Evolutionary conservation across 2,113 vertebrate species (phyloP), one percentile per base, ranked within the genome.

Genomic region (Empidonax traillii): DNA sequence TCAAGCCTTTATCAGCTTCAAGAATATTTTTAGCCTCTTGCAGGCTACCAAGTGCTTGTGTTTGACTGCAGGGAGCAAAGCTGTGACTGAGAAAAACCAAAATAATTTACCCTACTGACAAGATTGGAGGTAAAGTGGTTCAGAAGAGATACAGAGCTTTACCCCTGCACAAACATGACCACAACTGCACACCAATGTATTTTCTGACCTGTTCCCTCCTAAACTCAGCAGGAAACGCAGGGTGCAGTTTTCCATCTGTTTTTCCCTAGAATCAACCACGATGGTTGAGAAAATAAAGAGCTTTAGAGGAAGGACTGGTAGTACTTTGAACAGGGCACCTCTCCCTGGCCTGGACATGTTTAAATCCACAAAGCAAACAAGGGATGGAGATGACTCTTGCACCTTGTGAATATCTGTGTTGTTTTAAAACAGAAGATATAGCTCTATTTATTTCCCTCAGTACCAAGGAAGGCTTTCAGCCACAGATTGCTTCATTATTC

Each of bases 111-210:
- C 2, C 31, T 39, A 11, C 35, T 33, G 52, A 44, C 35, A 90
- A 0, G 0, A 76, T 14, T 27, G 11, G 21, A 55, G 33, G 14
- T 63, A 27, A 72, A 51, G 44, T 11, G 30, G 43, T 19, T 63
- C 35, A 79, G n/a, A 82, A n/a, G 27, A 79, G 65, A 65, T 1
- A 28, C 30, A n/a, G 61, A 72, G 24, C 52, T 71, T 31, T 7
- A 44, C 13, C 75, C 52, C 62, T 12, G 3, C 0, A 9, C 27
- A 59, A 85, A 87, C 0, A 1, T 2, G 13, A 71, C 30, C 30
- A 11, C 10, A 6, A 6, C 15, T 17, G 16, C 51, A 61, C 25
- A 15, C 4, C 27, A 17, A 27, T 14, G 3, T 5, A 7, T 30
- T 62, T 80, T 77, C 4, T 44, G 10, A 59, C 6, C 22, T 8